Conservation (phyloP, 2,113 vertebrate species). For the Syngnathoides biaculeatus region DNA sequence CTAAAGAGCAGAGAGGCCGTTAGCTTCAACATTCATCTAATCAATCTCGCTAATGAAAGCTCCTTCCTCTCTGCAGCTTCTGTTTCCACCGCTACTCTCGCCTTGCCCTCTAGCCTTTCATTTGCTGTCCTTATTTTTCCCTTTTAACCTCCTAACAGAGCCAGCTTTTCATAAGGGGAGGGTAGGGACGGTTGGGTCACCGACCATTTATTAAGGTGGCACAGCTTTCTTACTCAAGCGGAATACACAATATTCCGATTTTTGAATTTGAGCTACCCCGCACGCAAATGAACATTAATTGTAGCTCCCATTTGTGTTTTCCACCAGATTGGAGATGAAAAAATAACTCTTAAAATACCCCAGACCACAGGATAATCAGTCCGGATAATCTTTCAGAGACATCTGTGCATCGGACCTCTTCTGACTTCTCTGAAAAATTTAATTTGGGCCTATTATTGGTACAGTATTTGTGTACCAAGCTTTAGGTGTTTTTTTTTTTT, state of each 20-base stretch:
- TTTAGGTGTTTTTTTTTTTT: too few species aligned
- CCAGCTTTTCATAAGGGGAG: neutral
- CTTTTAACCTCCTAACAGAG: neutral
- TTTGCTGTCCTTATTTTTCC: conserved; percentile 31
- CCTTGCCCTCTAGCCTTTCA: conserved; percentile 44
- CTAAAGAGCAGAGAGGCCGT: conserved; percentile 74
- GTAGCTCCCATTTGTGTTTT: too few species aligned
- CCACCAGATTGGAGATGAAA: too few species aligned
- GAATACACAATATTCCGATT: neutral
- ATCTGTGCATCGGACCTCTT: too few species aligned
- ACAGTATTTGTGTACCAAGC: too few species aligned
- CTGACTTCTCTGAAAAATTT: too few species aligned
- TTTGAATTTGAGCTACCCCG: too few species aligned
- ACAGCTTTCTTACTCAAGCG: neutral
- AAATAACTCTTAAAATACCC: too few species aligned
- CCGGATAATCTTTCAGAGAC: too few species aligned
- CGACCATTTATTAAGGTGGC: neutral
- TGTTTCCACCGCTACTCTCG: conserved; percentile 29
- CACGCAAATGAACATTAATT: too few species aligned
- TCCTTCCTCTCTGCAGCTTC: conserved; percentile 58
- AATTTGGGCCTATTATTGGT: too few species aligned
- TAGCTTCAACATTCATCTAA: conserved; percentile 73
- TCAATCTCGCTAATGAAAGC: conserved; percentile 75
- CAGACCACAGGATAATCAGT: too few species aligned
- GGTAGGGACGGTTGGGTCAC: neutral